Evolutionary conservation across 2,888 invertebrate genomes (phyloP), one percentile per base, ranked within the genome.

Genomic region (Papilio protenor): DNA sequence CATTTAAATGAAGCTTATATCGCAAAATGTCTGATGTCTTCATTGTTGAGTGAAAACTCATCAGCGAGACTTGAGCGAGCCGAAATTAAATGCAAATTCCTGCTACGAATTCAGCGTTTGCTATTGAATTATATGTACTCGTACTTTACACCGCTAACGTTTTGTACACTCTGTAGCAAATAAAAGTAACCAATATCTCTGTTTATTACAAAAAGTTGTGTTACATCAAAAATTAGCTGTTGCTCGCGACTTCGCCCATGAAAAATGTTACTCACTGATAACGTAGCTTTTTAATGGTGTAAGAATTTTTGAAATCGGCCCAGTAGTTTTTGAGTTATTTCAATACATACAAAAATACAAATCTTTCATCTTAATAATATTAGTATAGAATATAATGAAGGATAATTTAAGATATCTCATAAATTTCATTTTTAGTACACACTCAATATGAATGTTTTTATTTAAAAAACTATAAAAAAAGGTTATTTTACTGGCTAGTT

Each of bases 1-100:
- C n/a, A 40, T 33, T n/a, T 66, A n/a, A 66, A 66, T 66, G n/a
- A 66, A 18, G 40, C 40, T 40, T 40, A 66, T 40, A 18, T 64
- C 64, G 33, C n/a, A 40, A 66, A 66, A 66, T 11, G 66, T 66
- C 66, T 66, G 47, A 70, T 23, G 49, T 49, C 71, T 72, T 74
- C 72, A 74, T 49, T 74, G 47, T 61, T 14, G 27, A 45, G 49
- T 23, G 64, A 33, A 47, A 64, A 27, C 64, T 75, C n/a, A 64
- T 64, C 64, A 64, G 52, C 33, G 33, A 40, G 27, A 66, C 45
- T 33, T 8, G 18, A 73, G 77, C 64, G 52, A 3, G 21, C 8
- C n/a, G 52, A 66, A 73, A 66, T 77, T 77, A 77, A 77, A 77
- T 77, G 72, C 64, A 77, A 77, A 77, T 77, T 73, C 64, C 73